Conservation (phyloP, 2,113 vertebrate species). For the Piaya cayana region DNA sequence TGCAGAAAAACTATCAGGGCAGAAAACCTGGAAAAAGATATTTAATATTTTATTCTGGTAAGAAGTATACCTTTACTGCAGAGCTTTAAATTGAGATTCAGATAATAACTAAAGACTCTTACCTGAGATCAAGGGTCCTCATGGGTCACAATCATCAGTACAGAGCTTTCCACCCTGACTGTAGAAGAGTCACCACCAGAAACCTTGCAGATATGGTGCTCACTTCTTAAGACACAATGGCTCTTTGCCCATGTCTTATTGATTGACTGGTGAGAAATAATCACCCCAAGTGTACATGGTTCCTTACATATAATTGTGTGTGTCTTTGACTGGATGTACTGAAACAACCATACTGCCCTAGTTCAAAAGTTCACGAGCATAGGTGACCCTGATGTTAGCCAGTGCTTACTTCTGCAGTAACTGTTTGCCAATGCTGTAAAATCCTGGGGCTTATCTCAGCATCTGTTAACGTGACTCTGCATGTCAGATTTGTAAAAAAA, state of each 20-base stretch:
- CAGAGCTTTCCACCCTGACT: not conserved
- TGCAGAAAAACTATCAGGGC: not conserved
- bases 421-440: not conserved
- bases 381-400: not conserved
- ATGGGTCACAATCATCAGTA: slow-evolving; percentile 30
- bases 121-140: not conserved
- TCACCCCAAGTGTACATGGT: not conserved
- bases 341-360: not conserved
- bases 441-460: not conserved
- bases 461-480: not conserved
- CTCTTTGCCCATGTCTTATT: not conserved
- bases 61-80: not conserved
- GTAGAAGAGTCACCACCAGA: not conserved
- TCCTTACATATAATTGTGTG: not conserved
- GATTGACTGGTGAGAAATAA: not conserved
- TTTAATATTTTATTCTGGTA: not conserved
- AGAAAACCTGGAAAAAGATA: not conserved
- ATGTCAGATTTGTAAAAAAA: not conserved
- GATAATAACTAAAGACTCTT: not conserved
- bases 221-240: not conserved
- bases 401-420: not conserved
- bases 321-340: not conserved
- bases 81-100: not conserved
- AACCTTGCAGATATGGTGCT: not conserved
- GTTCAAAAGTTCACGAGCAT: not conserved